Conservation (phyloP, 1,140 invertebrate genomes). For the Eriocheir sinensis region DNA sequence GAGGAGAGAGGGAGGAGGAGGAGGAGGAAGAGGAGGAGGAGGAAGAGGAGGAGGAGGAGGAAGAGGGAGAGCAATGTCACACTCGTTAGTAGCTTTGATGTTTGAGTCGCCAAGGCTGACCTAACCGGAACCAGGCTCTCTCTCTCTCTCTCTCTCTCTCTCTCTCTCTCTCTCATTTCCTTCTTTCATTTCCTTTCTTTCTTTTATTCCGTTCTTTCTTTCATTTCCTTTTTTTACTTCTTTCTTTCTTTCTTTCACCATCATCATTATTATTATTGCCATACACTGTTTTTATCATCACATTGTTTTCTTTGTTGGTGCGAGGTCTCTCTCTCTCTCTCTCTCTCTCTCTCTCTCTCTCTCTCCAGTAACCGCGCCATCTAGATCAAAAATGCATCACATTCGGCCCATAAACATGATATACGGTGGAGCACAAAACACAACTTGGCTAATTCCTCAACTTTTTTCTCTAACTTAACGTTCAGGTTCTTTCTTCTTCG, state of each 20-base stretch:
- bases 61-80: not conserved
- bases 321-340: too few relatives aligned
- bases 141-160: too few relatives aligned
- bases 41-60: not conserved
- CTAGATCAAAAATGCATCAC: not conserved
- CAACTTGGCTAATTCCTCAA: not conserved
- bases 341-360: too few relatives aligned
- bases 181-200: too few relatives aligned
- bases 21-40: not conserved
- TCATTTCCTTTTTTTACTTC: too few relatives aligned
- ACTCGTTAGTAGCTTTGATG: slow-evolving; percentile 3
- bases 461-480: not conserved
- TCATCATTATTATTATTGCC: too few relatives aligned
- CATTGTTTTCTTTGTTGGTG: too few relatives aligned
- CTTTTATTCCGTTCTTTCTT: too few relatives aligned
- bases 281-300: too few relatives aligned
- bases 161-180: too few relatives aligned
- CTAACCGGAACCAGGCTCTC: not conserved
- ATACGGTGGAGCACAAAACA: not conserved
- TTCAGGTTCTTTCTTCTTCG: too few relatives aligned
- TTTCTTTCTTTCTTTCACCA: too few relatives aligned
- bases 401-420: not conserved
- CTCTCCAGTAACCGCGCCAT: not conserved
- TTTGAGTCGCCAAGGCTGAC: not conserved
- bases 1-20: not conserved